A percentile compares a stretch with the other conserved stretches of the same genome.
phyloP scores from a whole-genome alignment of 2,113 vertebrate species.

The Lepidothrix coronata region DNA sequence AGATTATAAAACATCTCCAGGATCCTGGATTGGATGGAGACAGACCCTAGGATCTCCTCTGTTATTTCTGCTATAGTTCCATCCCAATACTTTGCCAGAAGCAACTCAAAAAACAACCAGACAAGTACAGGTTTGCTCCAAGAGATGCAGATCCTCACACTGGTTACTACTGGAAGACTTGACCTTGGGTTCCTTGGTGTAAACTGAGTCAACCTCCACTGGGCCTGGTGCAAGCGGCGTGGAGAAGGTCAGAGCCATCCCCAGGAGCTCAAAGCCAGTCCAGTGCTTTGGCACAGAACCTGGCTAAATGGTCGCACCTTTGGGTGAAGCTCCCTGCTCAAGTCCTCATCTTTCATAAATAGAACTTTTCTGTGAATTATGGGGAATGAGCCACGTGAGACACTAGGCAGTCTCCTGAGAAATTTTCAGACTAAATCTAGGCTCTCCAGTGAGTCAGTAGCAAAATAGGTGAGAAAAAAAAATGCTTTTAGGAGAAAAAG shows the following conservation, averaged over 20 bases:
- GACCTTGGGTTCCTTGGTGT: background rate
- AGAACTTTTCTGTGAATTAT: background rate
- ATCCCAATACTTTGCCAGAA: background rate
- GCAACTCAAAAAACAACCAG: background rate
- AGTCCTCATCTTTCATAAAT: background rate
- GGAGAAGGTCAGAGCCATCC: background rate
- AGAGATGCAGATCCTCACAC: background rate
- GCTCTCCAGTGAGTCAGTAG: slow-evolving; percentile 42
- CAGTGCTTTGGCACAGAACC: background rate
- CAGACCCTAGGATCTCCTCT: background rate
- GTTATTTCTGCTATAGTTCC: background rate
- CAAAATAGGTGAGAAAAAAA: slow-evolving; percentile 1
- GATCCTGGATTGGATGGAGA: background rate
- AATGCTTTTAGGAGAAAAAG: background rate
- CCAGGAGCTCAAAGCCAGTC: background rate
- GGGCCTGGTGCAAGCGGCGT: accelerated
- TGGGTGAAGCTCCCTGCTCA: background rate
- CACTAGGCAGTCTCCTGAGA: slow-evolving; percentile 19
- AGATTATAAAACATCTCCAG: background rate
- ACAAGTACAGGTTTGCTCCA: background rate
- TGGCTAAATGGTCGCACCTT: background rate
- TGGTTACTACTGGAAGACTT: background rate
- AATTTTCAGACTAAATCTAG: slow-evolving; percentile 8
- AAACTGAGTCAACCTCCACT: background rate
- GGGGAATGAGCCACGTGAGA: background rate